Evolutionary conservation across 1,140 invertebrate species (phyloP).

Genomic region (Cotesia typhae): DNA sequence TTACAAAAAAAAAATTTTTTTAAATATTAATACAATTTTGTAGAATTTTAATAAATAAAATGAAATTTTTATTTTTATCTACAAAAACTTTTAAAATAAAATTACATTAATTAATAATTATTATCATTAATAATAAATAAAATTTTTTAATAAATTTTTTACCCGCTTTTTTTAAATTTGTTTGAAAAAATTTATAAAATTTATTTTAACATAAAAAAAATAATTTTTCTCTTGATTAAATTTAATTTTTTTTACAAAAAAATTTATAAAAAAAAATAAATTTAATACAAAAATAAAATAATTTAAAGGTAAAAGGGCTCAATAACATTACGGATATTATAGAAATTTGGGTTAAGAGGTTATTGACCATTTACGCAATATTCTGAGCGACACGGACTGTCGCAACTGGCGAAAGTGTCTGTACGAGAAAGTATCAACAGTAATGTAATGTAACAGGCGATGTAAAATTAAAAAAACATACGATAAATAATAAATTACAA

Average conservation of each 20-base stretch:
- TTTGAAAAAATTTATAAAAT: too few species aligned
- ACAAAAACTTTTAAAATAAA: neutral
- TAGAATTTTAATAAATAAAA: neutral
- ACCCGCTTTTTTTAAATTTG: too few species aligned
- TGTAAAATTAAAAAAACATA: neutral
- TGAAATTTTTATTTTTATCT: neutral
- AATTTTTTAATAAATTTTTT: too few species aligned
- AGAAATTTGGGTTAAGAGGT: slow-evolving; percentile 59
- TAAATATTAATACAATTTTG: neutral
- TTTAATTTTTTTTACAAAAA: too few species aligned
- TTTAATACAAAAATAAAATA: slow-evolving; percentile 1
- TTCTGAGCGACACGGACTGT: slow-evolving; percentile 44
- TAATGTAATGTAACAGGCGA: slow-evolving; percentile 16
- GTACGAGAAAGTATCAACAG: slow-evolving; percentile 57
- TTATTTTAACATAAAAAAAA: too few species aligned
- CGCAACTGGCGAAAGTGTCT: slow-evolving; percentile 63
- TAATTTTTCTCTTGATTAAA: too few species aligned
- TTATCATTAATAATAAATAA: neutral
- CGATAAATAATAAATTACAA: neutral
- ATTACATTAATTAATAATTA: neutral
- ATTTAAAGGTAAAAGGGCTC: neutral
- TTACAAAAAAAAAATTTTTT: neutral
- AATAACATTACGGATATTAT: slow-evolving; percentile 33
- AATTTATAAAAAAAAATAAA: neutral
- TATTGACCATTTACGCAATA: slow-evolving; percentile 63